Conservation (phyloP, 2,113 vertebrate genomes). For the Macroglossus sobrinus region DNA sequence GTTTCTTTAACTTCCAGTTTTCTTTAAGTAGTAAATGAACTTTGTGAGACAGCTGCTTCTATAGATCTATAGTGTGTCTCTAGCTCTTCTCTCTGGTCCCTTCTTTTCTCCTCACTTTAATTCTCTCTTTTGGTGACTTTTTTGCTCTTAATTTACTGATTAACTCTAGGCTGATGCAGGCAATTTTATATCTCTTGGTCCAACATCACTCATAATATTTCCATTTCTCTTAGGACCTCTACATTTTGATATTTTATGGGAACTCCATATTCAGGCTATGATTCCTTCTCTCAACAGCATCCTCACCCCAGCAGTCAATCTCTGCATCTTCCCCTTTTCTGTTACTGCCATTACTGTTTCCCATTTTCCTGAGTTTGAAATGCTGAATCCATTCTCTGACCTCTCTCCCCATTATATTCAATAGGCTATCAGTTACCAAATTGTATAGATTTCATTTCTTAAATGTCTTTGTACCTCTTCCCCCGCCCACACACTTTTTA, state of each 20-base stretch:
- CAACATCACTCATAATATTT: not conserved
- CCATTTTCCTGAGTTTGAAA: not conserved
- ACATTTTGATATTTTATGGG: not conserved
- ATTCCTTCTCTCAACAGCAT: not conserved
- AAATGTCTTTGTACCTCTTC: not conserved
- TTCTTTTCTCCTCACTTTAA: not conserved
- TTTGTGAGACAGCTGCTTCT: not conserved
- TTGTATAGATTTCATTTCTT: not conserved
- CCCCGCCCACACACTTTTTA: not conserved
- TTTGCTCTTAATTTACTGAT: not conserved
- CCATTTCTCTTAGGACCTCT: not conserved
- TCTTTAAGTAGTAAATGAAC: not conserved
- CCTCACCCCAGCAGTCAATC: not conserved
- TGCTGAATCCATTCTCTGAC: not conserved
- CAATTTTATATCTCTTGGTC: not conserved
- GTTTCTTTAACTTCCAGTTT: not conserved
- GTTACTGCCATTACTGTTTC: not conserved
- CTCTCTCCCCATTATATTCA: not conserved
- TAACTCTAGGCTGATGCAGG: not conserved
- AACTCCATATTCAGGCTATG: not conserved
- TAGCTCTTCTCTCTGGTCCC: not conserved
- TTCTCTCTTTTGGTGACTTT: not conserved
- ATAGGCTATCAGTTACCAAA: not conserved
- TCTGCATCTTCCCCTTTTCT: not conserved
- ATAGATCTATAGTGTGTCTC: rapidly evolving